These are phyloP conservation scores for Ophion slaviceki DNA, from an alignment of 2,888 invertebrate genomes.

Conservation along the genomic window DNA sequence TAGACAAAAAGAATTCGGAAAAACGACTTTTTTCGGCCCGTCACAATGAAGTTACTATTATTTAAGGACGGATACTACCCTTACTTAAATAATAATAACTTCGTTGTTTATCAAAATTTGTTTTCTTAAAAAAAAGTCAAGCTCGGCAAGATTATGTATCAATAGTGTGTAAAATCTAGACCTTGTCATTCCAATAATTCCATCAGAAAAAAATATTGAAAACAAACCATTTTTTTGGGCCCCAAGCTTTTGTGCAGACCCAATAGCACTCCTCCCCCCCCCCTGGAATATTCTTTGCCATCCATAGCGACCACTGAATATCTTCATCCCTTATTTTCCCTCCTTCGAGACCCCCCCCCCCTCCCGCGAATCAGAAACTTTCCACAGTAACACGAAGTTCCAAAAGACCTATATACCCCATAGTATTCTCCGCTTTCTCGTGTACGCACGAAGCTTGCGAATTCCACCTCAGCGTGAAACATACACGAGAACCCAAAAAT, in stretches of 20 bases:
- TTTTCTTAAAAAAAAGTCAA: background rate
- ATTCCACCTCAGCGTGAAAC: background rate
- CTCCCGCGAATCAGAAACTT: background rate
- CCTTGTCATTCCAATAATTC: background rate
- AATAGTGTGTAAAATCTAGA: background rate
- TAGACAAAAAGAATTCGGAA: too few species aligned
- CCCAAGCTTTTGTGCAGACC: background rate
- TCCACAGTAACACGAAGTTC: background rate
- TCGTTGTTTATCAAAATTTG: background rate
- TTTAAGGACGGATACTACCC: background rate
- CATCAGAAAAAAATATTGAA: background rate
- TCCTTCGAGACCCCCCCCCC: background rate
- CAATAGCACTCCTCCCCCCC: background rate
- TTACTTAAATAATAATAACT: background rate
- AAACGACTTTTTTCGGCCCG: too few species aligned
- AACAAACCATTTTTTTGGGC: background rate
- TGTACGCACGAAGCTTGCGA: background rate
- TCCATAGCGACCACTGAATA: background rate
- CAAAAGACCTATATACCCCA: background rate
- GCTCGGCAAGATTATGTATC: background rate
- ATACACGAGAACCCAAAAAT: background rate
- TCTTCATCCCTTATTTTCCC: background rate
- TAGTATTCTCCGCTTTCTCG: too few species aligned
- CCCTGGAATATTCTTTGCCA: background rate
- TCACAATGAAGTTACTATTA: too few species aligned